Percentiles rank a stretch among this genome's conserved stretches.
These are phyloP conservation scores for Junonia oenone DNA, from an alignment of 2,888 invertebrate genomes.

Conservation along the genomic window DNA sequence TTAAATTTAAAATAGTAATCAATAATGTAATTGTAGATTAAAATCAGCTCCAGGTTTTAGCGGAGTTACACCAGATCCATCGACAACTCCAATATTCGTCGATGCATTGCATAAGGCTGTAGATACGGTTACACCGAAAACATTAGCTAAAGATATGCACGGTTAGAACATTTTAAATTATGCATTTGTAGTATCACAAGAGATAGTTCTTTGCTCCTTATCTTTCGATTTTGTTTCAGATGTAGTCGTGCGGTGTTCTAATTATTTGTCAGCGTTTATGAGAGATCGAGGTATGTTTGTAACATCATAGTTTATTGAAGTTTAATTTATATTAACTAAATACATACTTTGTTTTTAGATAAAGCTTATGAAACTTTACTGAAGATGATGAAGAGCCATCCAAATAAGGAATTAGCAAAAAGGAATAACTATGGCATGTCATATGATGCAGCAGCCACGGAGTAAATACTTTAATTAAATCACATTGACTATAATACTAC, in stretches of 20 bases:
- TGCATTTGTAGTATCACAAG: not conserved
- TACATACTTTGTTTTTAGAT: constrained; percentile 33
- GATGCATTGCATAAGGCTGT: constrained; percentile 42
- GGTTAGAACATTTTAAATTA: constrained; percentile 33
- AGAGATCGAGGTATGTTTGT: constrained; percentile 49
- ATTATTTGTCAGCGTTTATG: constrained; percentile 53
- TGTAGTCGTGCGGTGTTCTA: constrained; percentile 43
- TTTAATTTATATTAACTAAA: not conserved
- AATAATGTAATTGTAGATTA: constrained; percentile 38
- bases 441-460: constrained; percentile 44
- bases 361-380: constrained; percentile 42
- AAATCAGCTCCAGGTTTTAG: constrained; percentile 53
- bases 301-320: not conserved
- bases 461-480: constrained; percentile 39
- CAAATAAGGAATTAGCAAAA: constrained; percentile 38
- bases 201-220: not conserved
- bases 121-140: constrained; percentile 42
- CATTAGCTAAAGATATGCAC: constrained; percentile 42
- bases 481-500: not conserved
- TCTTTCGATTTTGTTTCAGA: constrained; percentile 40
- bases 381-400: constrained; percentile 46
- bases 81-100: constrained; percentile 36
- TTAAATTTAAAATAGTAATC: not conserved
- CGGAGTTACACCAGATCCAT: constrained; percentile 38
- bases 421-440: constrained; percentile 45